Base-by-base conservation (phyloP, 92 coral and sea anemone genomes). In the Epizoanthus illoricatus region DNA sequence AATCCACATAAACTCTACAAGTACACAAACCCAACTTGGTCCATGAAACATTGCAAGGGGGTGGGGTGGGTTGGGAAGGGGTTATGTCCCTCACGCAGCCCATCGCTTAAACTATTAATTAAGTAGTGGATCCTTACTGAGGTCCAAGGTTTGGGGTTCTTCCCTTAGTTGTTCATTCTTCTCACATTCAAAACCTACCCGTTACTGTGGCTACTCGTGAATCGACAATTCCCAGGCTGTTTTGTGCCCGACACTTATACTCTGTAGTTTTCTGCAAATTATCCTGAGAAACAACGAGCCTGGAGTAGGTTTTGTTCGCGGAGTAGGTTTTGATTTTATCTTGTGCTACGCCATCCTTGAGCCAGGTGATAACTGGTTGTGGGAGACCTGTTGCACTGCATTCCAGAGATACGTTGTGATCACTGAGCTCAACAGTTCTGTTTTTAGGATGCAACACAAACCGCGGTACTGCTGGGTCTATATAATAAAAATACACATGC, bases 381-480 rank as follows among this genome's bases (percentile, higher is more conserved):
- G 90, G 90, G 42, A 57, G 47, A 16, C 90, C 90, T 13, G 57
- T 69, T 11, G 87, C 90, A 16, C 78, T 57, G 60, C 90, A 87
- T 17, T 52, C 23, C 70, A 58, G 11, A 17, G 75, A 63, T 24
- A 45, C 63, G 7, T 43, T 75, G 3, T 36, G 73, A 13, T 43
- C 71, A 23, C 57, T 21, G 62, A 1, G 10, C 36, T 66, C 74
- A n/a, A 68, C 41, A 0, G 56, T 67, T 52, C 18, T 82, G 58
- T 68, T 71, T 5, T 65, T 71, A 19, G 84, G 84, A 63, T 74
- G 54, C 55, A 70, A 12, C n/a, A 83, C 64, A 36, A 87, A 69
- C 1, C 36, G 60, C 19, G 84, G 90, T 1, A 79, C 9, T 13
- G 69, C 33, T 24, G 76, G 79, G 0, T 43, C 87, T 87, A 42